These are phyloP conservation scores for Lepidiolamprologus cunningtoni DNA, from an alignment of 2,113 vertebrate species.

Conservation along the genomic window DNA sequence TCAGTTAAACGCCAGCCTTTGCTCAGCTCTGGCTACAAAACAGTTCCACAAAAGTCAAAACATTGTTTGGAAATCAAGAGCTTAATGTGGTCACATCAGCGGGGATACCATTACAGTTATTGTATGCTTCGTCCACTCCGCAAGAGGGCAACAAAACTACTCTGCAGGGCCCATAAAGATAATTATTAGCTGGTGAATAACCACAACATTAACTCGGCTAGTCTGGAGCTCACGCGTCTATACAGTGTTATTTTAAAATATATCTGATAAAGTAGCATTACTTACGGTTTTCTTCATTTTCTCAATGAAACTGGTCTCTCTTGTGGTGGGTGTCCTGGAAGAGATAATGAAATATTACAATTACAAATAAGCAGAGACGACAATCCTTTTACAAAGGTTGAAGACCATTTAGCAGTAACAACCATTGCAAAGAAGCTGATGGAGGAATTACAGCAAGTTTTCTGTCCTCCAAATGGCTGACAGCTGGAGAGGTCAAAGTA, in stretches of 20 bases:
- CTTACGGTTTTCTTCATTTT: constrained; percentile 99
- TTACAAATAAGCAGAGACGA: background rate
- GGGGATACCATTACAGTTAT: background rate
- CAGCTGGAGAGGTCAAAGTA: background rate
- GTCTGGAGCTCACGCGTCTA: rapidly evolving
- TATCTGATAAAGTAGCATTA: background rate
- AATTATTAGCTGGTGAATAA: background rate
- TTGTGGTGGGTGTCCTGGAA: constrained; percentile 69
- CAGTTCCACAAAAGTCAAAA: background rate
- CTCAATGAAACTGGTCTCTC: constrained; percentile 92
- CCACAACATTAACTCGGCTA: background rate
- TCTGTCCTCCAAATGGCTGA: background rate
- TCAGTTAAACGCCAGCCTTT: constrained; percentile 6
- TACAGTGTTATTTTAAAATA: background rate
- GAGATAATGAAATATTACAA: background rate
- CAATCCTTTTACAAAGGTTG: background rate
- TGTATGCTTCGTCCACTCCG: no score
- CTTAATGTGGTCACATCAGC: background rate
- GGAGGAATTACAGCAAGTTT: background rate
- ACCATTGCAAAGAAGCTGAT: background rate
- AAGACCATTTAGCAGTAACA: background rate
- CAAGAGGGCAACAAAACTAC: background rate
- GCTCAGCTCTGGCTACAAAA: background rate
- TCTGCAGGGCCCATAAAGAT: background rate
- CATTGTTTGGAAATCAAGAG: background rate